A percentile compares a stretch with the other conserved stretches of the same genome.
These are phyloP conservation scores for Prolemur simus DNA, from an alignment of 2,113 vertebrate species.

Conservation along the genomic window DNA sequence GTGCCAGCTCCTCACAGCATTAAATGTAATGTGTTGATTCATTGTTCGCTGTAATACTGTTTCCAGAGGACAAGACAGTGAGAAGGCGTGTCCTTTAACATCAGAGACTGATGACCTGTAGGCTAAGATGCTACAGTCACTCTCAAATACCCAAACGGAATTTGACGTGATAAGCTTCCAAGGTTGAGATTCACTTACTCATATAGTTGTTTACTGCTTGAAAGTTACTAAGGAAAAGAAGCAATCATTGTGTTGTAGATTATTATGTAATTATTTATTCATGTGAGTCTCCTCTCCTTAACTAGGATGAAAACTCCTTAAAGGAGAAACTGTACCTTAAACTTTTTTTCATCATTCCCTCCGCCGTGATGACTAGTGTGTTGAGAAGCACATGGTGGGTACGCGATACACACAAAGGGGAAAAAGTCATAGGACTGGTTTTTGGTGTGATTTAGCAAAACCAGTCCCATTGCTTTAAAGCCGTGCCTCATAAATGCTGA, in stretches of 20 bases:
- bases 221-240: not conserved
- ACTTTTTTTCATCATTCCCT: not conserved
- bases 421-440: not conserved
- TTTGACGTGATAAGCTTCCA: not conserved
- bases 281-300: not conserved
- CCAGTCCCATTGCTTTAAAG: not conserved
- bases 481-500: not conserved
- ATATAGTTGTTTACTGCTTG: not conserved
- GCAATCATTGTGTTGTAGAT: not conserved
- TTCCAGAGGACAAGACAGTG: not conserved
- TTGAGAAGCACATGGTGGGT: not conserved
- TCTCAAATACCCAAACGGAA: not conserved
- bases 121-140: not conserved
- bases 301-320: not conserved
- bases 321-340: not conserved
- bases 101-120: not conserved
- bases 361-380: not conserved
- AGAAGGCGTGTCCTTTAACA: not conserved
- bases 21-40: not conserved
- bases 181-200: not conserved
- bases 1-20: not conserved
- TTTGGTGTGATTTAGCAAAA: slow-evolving; percentile 10
- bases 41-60: not conserved
- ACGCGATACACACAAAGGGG: too few relatives aligned
- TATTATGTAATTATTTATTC: not conserved